Evolutionary conservation across 2,888 invertebrate genomes (phyloP).

Genomic region (Euplagia quadripunctaria): DNA sequence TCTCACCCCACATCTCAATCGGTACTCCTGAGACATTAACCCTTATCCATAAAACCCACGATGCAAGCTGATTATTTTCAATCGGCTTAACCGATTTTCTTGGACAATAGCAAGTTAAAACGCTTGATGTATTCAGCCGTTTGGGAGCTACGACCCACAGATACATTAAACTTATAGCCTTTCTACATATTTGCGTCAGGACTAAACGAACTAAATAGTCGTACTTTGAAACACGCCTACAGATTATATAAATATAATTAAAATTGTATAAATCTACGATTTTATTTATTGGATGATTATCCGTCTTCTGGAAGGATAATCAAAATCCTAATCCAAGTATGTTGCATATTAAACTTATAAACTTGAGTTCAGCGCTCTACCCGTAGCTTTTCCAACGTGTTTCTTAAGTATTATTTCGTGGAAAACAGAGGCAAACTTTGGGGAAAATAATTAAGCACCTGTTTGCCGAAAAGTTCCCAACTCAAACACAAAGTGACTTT

Average conservation of each 20-base stretch:
- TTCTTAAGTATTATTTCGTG: background rate
- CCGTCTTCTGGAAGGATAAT: background rate
- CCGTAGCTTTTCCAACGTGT: background rate
- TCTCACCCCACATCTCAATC: too few relatives aligned
- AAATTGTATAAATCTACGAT: background rate
- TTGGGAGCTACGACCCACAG: background rate
- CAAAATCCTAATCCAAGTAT: background rate
- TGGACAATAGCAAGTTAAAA: background rate
- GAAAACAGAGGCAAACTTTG: background rate
- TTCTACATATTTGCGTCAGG: background rate
- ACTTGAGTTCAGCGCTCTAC: background rate
- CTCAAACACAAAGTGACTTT: background rate
- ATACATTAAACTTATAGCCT: background rate
- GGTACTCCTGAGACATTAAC: too few relatives aligned
- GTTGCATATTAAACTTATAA: background rate
- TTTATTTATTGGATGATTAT: background rate
- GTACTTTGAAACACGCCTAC: background rate
- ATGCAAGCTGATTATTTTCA: background rate
- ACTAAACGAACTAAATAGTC: background rate
- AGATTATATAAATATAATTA: too few relatives aligned
- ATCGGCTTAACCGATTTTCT: background rate
- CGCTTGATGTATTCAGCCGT: background rate
- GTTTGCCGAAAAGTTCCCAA: background rate
- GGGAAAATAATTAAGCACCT: background rate
- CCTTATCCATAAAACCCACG: too few relatives aligned